phyloP scores from a whole-genome alignment of 2,888 invertebrate species.

The Pinctada fucata region DNA sequence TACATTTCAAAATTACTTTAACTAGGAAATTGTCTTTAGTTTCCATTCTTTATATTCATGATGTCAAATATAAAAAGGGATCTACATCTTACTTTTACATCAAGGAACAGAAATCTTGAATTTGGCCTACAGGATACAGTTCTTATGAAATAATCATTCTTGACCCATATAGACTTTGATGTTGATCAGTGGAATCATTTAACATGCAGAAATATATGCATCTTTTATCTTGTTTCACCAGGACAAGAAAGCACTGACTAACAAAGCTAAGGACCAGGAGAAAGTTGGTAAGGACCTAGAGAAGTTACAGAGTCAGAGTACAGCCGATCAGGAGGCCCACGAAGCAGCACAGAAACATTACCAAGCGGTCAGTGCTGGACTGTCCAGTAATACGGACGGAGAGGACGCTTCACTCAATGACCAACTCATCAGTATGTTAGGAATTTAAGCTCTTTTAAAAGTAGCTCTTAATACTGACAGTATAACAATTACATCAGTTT shows the following conservation, averaged over 20 bases:
- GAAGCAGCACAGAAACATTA: slow-evolving; percentile 86
- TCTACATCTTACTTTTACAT: not conserved
- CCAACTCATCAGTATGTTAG: slow-evolving; percentile 86
- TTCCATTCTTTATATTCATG: too few relatives aligned
- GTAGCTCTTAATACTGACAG: not conserved
- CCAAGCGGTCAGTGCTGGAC: slow-evolving; percentile 90
- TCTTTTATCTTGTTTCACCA: slow-evolving; percentile 37
- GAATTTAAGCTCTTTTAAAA: not conserved
- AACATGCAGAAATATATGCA: too few relatives aligned
- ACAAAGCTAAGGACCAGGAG: slow-evolving; percentile 80
- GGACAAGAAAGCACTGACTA: slow-evolving; percentile 80
- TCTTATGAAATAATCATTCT: too few relatives aligned
- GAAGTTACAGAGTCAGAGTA: slow-evolving; percentile 83
- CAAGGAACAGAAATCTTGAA: not conserved
- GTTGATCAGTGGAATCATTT: too few relatives aligned
- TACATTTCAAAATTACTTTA: not conserved
- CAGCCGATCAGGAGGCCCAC: slow-evolving; percentile 83
- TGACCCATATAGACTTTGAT: too few relatives aligned
- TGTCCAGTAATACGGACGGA: slow-evolving; percentile 87
- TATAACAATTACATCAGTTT: too few relatives aligned
- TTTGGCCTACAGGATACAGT: not conserved
- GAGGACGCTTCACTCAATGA: slow-evolving; percentile 89
- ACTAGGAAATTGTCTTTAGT: too few relatives aligned
- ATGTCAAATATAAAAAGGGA: too few relatives aligned
- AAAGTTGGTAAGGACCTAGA: slow-evolving; percentile 82